Base-by-base conservation (phyloP, 2,888 invertebrate species). In the Hirtodrosophila confusa region DNA sequence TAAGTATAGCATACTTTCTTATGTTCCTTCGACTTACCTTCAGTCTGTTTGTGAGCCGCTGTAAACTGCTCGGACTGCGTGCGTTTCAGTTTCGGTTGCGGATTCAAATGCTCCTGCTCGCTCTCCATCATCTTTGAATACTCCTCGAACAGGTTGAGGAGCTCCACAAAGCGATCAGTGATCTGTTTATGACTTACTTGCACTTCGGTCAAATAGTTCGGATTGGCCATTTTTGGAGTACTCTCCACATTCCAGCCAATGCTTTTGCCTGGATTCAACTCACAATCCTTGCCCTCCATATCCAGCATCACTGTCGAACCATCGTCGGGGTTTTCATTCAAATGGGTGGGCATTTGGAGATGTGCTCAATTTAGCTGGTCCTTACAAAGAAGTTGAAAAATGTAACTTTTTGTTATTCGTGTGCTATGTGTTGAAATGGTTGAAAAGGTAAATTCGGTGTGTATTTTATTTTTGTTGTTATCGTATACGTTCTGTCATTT, bases 161-260 rank as follows among this genome's bases (percentile, higher is more conserved):
- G 68, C 39, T 83, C 80, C 1, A 44, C 53, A 29, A 83, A 83
- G 0, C 78, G 74, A 33, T 76, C 63, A 8, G 50, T 69, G n/a
- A 86, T 86, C 24, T 71, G 66, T 17, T 60, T 60, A 50, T 80
- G 78, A 10, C 65, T 80, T 4, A 69, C 51, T 5, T 78, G 69
- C n/a, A 68, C 49, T 9, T 70, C 70, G n/a, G 31, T 7, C 27
- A 78, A 37, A 31, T 43, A 74, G 17, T 24, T 37, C 4, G 50
- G 29, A 2, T 11, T 10, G 4, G 37, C 1, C 7, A 2, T 27
- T 27, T 4, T 1, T 27, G 4, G 27, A 10, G 4, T n/a, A 4
- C 24, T 29, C 3, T 33, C 31, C 9, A 66, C 12, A 40, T 48
- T 79, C 79, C 83, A 79, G 12, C 67, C 78, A 36, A 73, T 49